phyloP scores from a whole-genome alignment of 2,888 invertebrate species.

The Aplocera efformata region DNA sequence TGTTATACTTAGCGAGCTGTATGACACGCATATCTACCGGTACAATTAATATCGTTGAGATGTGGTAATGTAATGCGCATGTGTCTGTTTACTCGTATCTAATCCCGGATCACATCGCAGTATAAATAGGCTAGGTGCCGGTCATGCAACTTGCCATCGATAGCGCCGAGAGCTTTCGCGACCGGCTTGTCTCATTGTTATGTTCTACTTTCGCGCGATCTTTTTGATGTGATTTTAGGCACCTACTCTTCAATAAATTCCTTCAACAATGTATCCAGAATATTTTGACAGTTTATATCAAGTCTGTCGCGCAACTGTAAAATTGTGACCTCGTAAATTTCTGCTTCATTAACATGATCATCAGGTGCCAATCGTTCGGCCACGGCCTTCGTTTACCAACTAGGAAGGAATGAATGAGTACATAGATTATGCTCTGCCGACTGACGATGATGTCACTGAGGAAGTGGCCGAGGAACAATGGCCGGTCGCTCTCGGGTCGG shows the following conservation, averaged over 20 bases:
- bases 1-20: slow-evolving; percentile 11
- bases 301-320: background rate
- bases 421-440: slow-evolving; percentile 20
- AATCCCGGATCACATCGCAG: slow-evolving; percentile 55
- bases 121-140: slow-evolving; percentile 59
- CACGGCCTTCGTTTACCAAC: slow-evolving; percentile 14
- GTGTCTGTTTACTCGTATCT: slow-evolving; percentile 50
- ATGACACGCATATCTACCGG: slow-evolving; percentile 9
- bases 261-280: background rate
- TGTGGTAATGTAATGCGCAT: slow-evolving; percentile 37
- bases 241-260: slow-evolving; percentile 4
- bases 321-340: background rate
- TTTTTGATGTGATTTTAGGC: slow-evolving; percentile 26
- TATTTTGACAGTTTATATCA: slow-evolving; percentile 4
- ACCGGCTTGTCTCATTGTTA: slow-evolving; percentile 23
- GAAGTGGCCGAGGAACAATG: slow-evolving; percentile 17
- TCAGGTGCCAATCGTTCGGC: slow-evolving; percentile 9
- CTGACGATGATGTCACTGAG: slow-evolving; percentile 33
- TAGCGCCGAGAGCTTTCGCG: slow-evolving; percentile 27
- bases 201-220: slow-evolving; percentile 24
- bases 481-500: slow-evolving; percentile 15
- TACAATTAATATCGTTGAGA: slow-evolving; percentile 37
- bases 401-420: slow-evolving; percentile 23
- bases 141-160: slow-evolving; percentile 58
- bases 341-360: slow-evolving; percentile 8